Evolutionary conservation across 2,888 invertebrate genomes (phyloP).

Genomic region (Aporophyla nigra): DNA sequence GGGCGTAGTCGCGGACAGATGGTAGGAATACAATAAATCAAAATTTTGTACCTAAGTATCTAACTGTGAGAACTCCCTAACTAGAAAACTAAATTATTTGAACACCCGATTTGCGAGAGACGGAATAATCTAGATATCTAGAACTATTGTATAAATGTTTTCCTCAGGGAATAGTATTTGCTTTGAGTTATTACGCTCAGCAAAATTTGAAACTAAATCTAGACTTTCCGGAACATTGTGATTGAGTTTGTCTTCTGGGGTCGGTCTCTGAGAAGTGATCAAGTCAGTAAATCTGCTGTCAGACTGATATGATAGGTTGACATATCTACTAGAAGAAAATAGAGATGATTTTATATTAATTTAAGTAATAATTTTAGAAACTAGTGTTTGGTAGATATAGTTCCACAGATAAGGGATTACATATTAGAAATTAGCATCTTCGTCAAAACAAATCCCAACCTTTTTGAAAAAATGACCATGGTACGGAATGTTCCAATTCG

Average conservation of each 20-base stretch:
- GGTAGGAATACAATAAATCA: neutral
- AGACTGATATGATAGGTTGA: neutral
- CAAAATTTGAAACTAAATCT: constrained; percentile 10
- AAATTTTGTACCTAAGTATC: neutral
- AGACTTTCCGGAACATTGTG: constrained; percentile 3
- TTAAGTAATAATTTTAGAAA: neutral
- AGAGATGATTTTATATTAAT: neutral
- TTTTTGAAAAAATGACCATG: too few species aligned
- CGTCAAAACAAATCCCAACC: too few species aligned
- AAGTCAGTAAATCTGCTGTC: neutral
- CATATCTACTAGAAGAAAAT: neutral
- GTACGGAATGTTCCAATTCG: too few species aligned
- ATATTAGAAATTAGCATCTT: too few species aligned
- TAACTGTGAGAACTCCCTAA: neutral
- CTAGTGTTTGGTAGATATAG: too few species aligned
- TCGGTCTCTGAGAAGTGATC: neutral
- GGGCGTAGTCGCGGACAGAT: neutral
- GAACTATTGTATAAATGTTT: constrained; percentile 29
- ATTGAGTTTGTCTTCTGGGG: constrained; percentile 2
- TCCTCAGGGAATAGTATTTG: constrained; percentile 36
- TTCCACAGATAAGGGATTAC: too few species aligned
- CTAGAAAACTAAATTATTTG: constrained; percentile 13
- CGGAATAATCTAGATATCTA: constrained; percentile 15
- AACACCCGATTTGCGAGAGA: neutral
- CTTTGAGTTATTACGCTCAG: constrained; percentile 26